phyloP scores from a whole-genome alignment of 2,888 invertebrate genomes.

The Achlya flavicornis region DNA sequence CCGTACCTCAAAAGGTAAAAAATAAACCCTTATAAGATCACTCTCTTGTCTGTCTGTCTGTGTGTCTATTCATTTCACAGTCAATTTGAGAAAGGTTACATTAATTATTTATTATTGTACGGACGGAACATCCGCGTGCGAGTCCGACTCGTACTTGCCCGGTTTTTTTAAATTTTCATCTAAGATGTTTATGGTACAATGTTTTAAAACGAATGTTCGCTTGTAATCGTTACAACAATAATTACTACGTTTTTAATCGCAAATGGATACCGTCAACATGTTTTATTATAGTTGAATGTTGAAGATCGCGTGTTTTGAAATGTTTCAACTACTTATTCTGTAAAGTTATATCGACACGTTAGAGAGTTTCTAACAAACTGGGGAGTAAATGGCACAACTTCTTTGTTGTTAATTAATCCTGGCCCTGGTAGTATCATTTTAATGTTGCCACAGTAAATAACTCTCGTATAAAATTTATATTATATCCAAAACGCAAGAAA shows the following conservation, averaged over 20 bases:
- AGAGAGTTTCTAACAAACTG: constrained; percentile 11
- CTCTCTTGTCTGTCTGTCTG: too few species aligned
- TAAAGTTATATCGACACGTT: constrained; percentile 14
- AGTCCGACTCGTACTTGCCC: too few species aligned
- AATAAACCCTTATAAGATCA: too few species aligned
- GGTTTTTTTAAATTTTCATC: background rate
- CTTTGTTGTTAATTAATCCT: constrained; percentile 37
- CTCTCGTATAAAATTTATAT: background rate
- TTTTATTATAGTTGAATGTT: constrained; percentile 30
- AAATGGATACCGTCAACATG: constrained; percentile 14
- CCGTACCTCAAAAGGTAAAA: too few species aligned
- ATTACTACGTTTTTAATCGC: constrained; percentile 9
- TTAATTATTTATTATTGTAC: too few species aligned
- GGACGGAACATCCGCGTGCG: too few species aligned
- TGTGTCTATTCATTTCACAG: too few species aligned
- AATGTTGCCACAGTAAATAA: constrained; percentile 21
- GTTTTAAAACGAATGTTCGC: background rate
- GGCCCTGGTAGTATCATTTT: constrained; percentile 35
- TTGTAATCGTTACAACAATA: constrained; percentile 2
- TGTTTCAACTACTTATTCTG: constrained; percentile 40
- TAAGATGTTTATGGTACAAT: background rate
- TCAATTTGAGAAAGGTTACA: too few species aligned
- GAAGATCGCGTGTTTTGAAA: constrained; percentile 46
- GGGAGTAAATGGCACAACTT: constrained; percentile 32
- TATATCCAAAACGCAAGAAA: too few species aligned